Evolutionary conservation across 2,113 vertebrate genomes (phyloP).

Genomic region (Brachyhypopomus occidentalis): DNA sequence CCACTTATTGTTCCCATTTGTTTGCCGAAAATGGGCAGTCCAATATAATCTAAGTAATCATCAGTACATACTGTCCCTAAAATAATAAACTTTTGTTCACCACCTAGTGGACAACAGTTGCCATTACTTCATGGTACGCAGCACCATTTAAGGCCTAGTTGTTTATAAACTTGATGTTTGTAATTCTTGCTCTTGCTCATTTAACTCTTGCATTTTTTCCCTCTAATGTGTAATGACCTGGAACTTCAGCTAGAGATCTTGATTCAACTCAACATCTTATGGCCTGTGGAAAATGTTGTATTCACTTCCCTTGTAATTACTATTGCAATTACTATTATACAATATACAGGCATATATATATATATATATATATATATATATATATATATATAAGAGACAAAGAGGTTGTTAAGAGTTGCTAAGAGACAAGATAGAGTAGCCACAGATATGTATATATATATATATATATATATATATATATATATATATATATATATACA

Average conservation of each 20-base stretch:
- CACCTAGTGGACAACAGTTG: constrained; percentile 5
- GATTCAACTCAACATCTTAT: too few relatives aligned
- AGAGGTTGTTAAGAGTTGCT: background rate
- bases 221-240: too few relatives aligned
- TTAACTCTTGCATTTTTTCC: background rate
- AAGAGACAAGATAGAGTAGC: background rate
- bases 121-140: background rate
- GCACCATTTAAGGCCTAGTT: constrained; percentile 6
- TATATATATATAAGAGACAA: too few relatives aligned
- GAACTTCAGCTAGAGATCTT: background rate
- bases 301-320: background rate
- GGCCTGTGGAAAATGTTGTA: background rate
- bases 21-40: too few relatives aligned
- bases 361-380: too few relatives aligned
- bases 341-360: too few relatives aligned
- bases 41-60: too few relatives aligned
- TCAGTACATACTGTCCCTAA: too few relatives aligned
- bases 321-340: background rate
- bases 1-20: too few relatives aligned
- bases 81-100: background rate
- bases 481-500: too few relatives aligned
- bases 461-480: too few relatives aligned
- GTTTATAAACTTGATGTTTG: background rate
- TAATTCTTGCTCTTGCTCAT: background rate
- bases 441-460: too few relatives aligned